These are phyloP conservation scores for Sebastes minor DNA, from an alignment of 2,797 vertebrate genomes.

Conservation along the genomic window DNA sequence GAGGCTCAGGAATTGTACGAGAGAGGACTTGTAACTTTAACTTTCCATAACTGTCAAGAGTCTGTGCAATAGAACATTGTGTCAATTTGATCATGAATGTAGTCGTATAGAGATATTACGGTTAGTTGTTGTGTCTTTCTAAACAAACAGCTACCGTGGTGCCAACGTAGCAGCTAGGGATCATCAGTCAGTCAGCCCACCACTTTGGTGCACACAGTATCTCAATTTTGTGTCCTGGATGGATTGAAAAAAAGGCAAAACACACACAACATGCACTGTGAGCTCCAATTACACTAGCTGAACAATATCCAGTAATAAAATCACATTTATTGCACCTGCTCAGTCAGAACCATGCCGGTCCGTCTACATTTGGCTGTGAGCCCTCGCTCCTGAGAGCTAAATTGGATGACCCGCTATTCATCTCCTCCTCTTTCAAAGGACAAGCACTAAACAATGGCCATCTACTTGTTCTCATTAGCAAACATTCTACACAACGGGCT, in stretches of 20 bases:
- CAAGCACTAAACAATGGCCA: constrained; percentile 55
- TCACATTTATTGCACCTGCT: constrained; percentile 14
- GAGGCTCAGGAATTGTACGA: too few relatives aligned
- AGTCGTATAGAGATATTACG: too few relatives aligned
- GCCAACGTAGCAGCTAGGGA: too few relatives aligned
- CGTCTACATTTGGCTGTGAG: constrained; percentile 12
- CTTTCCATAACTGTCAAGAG: too few relatives aligned
- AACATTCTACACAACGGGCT: constrained; percentile 57
- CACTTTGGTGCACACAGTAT: neutral
- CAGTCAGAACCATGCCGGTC: neutral
- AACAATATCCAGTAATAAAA: constrained; percentile 13
- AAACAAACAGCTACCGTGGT: too few relatives aligned
- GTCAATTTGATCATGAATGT: too few relatives aligned
- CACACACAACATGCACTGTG: neutral
- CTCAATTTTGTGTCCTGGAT: neutral
- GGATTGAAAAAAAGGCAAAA: neutral
- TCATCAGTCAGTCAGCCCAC: neutral
- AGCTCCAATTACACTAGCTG: neutral
- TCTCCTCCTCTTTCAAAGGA: constrained; percentile 38
- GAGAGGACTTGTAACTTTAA: too few relatives aligned
- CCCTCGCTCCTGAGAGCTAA: constrained; percentile 16
- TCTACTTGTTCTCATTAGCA: constrained; percentile 67
- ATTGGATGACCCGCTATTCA: constrained; percentile 40
- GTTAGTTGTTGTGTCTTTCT: too few relatives aligned
- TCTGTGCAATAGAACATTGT: too few relatives aligned